phyloP scores from a whole-genome alignment of 2,888 invertebrate species.

The Teleiodes luculella region DNA sequence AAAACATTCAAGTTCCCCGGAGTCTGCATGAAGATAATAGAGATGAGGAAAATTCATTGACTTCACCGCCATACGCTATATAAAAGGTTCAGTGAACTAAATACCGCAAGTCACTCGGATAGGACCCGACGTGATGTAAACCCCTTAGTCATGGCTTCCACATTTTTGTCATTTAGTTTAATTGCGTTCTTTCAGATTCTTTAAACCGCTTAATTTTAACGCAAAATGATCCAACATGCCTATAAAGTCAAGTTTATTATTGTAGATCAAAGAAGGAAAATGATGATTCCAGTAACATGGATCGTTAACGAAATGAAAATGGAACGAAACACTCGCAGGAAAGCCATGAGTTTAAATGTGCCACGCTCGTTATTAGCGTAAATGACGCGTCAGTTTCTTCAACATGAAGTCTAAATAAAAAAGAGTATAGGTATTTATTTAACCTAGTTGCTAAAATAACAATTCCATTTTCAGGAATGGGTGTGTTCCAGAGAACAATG shows the following conservation, averaged over 20 bases:
- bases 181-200: constrained; percentile 12
- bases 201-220: background rate
- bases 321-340: background rate
- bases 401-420: too few species aligned
- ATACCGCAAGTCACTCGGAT: constrained; percentile 17
- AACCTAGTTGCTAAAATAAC: background rate
- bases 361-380: constrained; percentile 1
- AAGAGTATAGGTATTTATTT: too few species aligned
- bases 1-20: constrained; percentile 7
- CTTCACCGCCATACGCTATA: background rate
- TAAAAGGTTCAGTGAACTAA: constrained; percentile 21
- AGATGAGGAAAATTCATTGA: constrained; percentile 2
- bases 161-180: constrained; percentile 25
- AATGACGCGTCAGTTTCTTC: background rate
- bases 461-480: background rate
- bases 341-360: background rate
- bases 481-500: constrained; percentile 3
- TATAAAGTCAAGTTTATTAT: too few species aligned
- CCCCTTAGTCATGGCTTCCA: constrained; percentile 22
- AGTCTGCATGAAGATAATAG: background rate
- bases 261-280: too few species aligned
- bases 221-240: background rate
- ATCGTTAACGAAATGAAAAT: background rate
- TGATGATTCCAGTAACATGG: background rate
- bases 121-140: constrained; percentile 11